Conservation (phyloP, 2,113 vertebrate genomes). For the Epinephelus fuscoguttatus region DNA sequence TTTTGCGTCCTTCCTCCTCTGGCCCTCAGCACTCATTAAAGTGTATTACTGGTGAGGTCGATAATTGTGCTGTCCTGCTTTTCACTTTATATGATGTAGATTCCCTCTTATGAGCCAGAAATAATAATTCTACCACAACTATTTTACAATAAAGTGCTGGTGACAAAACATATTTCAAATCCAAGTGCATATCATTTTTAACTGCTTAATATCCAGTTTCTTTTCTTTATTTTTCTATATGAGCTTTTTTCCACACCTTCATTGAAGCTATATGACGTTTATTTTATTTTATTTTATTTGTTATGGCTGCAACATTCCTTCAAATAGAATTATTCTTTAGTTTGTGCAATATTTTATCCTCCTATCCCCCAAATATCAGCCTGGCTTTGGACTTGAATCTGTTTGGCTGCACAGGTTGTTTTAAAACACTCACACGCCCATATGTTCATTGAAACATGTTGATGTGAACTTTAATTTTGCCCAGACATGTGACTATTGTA, state of each 20-base stretch:
- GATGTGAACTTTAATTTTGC: neutral
- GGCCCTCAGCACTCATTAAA: conserved; percentile 93
- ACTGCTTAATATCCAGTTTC: neutral
- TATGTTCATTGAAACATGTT: neutral
- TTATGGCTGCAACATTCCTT: neutral
- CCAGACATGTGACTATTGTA: neutral
- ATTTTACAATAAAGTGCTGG: neutral
- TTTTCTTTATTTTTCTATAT: neutral
- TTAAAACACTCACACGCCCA: neutral
- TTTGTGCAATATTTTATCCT: neutral
- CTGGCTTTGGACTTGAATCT: neutral
- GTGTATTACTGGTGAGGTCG: conserved; percentile 95
- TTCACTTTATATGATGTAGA: neutral
- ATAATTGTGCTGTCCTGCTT: neutral
- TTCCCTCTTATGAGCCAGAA: neutral
- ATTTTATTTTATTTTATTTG: neutral
- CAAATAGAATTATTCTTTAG: neutral
- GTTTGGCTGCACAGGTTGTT: neutral
- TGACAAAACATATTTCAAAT: neutral
- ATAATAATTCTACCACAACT: neutral
- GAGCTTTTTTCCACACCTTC: neutral
- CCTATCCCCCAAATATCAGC: neutral
- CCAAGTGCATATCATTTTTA: neutral
- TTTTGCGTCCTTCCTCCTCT: conserved; percentile 92
- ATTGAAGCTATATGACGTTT: neutral